A percentile compares a stretch with the other conserved stretches of the same genome.
phyloP scores from a whole-genome alignment of 2,113 vertebrate species.

The Melanocharis versteri region DNA sequence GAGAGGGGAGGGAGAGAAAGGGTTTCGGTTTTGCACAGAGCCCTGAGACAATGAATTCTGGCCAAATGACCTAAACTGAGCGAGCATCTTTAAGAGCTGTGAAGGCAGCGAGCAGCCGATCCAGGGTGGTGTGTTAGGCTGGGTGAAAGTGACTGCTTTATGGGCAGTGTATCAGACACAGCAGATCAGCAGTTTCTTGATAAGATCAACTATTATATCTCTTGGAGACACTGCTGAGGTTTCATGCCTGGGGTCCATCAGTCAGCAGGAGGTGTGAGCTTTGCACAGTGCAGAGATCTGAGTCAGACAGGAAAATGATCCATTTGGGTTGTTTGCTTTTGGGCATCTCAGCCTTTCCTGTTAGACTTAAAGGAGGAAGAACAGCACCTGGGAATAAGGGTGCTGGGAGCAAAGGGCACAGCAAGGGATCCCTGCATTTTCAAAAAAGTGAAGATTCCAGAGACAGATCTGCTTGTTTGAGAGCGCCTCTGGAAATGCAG shows the following conservation, averaged over 20 bases:
- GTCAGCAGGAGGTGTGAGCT: neutral
- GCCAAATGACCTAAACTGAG: neutral
- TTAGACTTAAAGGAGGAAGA: neutral
- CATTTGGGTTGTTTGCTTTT: neutral
- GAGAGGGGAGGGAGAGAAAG: neutral
- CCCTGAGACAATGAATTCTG: neutral
- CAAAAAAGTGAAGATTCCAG: neutral
- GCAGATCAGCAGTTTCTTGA: constrained; percentile 1
- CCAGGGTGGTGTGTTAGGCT: neutral
- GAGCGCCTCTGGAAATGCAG: neutral
- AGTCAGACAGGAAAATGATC: neutral
- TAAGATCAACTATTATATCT: neutral
- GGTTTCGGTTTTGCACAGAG: neutral
- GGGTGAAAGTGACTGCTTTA: neutral
- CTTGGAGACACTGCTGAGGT: neutral
- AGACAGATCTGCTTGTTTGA: neutral
- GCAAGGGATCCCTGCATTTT: neutral
- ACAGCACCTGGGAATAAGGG: neutral
- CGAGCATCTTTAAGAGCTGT: neutral
- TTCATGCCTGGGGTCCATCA: neutral
- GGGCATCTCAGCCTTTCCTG: neutral
- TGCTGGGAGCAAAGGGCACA: neutral
- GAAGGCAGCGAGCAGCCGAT: neutral
- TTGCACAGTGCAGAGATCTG: neutral
- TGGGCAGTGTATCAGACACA: neutral